Evolutionary conservation across 2,888 invertebrate species (phyloP).

Genomic region (Melanchra persicariae): DNA sequence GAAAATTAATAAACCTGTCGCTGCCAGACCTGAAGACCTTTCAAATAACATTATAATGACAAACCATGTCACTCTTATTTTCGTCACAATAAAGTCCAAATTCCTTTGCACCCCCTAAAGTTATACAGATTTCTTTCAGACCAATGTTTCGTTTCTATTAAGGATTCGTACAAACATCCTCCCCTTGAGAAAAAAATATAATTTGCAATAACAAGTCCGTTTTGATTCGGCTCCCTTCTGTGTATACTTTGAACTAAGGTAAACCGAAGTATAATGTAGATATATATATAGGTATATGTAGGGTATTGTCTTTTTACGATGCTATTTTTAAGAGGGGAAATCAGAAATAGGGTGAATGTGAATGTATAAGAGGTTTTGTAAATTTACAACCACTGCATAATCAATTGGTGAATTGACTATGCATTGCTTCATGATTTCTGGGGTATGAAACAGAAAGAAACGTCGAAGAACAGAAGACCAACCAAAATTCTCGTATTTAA

Average conservation of each 20-base stretch:
- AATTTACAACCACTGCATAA: not conserved
- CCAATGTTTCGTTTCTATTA: slow-evolving; percentile 83
- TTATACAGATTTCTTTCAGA: slow-evolving; percentile 70
- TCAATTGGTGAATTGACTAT: not conserved
- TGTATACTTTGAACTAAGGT: slow-evolving; percentile 59
- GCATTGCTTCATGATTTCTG: not conserved
- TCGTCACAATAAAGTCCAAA: slow-evolving; percentile 4
- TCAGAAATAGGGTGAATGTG: slow-evolving; percentile 27
- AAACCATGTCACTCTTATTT: slow-evolving; percentile 32
- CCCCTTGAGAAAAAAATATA: slow-evolving; percentile 81
- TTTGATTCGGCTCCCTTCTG: slow-evolving; percentile 75
- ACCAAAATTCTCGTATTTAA: too few species aligned
- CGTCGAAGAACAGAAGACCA: not conserved
- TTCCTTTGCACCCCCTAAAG: slow-evolving; percentile 47
- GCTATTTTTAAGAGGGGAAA: slow-evolving; percentile 27
- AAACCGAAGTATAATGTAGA: slow-evolving; percentile 41
- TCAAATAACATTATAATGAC: slow-evolving; percentile 55
- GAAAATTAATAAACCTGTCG: slow-evolving; percentile 84
- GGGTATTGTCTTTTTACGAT: slow-evolving; percentile 31
- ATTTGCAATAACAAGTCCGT: slow-evolving; percentile 84
- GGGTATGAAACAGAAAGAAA: not conserved
- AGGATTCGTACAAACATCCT: slow-evolving; percentile 79
- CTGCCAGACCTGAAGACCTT: slow-evolving; percentile 66
- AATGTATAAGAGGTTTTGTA: slow-evolving; percentile 17
- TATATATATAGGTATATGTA: slow-evolving; percentile 26